Conservation (phyloP, 2,797 vertebrate genomes). For the Calcarius lapponicus region DNA sequence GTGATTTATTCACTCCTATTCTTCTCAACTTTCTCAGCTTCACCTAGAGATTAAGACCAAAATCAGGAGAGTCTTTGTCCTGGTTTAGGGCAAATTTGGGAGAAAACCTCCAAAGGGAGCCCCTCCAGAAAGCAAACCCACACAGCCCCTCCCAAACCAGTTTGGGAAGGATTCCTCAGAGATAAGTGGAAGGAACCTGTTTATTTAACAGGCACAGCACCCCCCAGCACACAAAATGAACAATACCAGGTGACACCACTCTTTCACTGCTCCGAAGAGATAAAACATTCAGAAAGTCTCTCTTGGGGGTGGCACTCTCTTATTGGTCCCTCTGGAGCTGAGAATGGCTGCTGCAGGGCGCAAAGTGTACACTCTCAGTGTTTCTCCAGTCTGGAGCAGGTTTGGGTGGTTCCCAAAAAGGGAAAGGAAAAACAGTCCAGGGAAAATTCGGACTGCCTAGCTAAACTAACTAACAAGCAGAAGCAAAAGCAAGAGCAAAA, state of each 20-base stretch:
- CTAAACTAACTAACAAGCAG: not conserved
- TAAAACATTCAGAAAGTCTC: not conserved
- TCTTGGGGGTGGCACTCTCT: not conserved
- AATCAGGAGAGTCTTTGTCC: not conserved
- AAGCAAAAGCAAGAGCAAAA: not conserved
- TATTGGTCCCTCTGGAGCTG: rapidly evolving
- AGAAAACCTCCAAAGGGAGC: not conserved
- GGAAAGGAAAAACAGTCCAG: not conserved
- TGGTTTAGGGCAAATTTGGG: not conserved
- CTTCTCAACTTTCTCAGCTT: not conserved
- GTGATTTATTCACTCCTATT: not conserved
- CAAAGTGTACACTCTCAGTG: too few relatives aligned
- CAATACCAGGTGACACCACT: too few relatives aligned
- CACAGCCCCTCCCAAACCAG: not conserved
- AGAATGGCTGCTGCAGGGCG: not conserved
- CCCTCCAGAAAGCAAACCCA: not conserved
- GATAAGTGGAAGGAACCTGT: not conserved
- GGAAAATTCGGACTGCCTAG: not conserved
- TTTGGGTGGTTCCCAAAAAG: not conserved
- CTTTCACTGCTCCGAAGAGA: too few relatives aligned
- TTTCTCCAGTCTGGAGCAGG: not conserved
- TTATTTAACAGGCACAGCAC: not conserved
- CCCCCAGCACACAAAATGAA: not conserved
- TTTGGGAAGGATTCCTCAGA: not conserved
- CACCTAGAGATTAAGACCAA: not conserved